These are phyloP conservation scores for Scalopus aquaticus DNA, from an alignment of 2,113 vertebrate genomes.

Conservation along the genomic window DNA sequence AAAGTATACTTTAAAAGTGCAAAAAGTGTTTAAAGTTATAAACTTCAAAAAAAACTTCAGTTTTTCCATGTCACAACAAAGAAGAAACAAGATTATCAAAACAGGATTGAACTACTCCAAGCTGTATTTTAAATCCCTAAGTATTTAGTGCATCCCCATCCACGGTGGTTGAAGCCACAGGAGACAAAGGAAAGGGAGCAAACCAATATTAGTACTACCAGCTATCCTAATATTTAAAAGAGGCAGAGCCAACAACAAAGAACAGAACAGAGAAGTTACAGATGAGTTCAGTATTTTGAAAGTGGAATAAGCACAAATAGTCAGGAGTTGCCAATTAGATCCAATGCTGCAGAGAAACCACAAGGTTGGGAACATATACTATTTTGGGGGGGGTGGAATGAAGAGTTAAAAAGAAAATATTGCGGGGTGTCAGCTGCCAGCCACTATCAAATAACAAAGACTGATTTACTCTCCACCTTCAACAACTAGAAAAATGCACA, in stretches of 20 bases:
- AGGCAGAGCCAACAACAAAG: neutral
- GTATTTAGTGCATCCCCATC: too few relatives aligned
- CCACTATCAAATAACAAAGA: neutral
- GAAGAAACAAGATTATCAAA: neutral
- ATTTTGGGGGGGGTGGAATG: neutral
- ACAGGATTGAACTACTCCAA: neutral
- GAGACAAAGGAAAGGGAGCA: neutral
- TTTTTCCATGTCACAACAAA: neutral
- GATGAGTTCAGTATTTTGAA: neutral
- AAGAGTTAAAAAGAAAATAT: neutral
- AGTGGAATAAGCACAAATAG: neutral
- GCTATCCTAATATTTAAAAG: neutral
- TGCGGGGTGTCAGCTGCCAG: neutral
- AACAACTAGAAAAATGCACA: neutral
- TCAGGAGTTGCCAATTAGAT: neutral
- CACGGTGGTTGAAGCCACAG: neutral
- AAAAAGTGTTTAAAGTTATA: neutral
- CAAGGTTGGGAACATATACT: neutral
- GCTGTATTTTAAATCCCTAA: neutral
- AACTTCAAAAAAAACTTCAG: neutral
- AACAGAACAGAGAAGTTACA: neutral
- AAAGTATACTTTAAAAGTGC: neutral
- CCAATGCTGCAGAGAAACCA: neutral
- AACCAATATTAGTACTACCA: neutral
- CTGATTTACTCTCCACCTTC: neutral